Conservation (phyloP, 2,888 invertebrate genomes). For the Cephus rjabovi region DNA sequence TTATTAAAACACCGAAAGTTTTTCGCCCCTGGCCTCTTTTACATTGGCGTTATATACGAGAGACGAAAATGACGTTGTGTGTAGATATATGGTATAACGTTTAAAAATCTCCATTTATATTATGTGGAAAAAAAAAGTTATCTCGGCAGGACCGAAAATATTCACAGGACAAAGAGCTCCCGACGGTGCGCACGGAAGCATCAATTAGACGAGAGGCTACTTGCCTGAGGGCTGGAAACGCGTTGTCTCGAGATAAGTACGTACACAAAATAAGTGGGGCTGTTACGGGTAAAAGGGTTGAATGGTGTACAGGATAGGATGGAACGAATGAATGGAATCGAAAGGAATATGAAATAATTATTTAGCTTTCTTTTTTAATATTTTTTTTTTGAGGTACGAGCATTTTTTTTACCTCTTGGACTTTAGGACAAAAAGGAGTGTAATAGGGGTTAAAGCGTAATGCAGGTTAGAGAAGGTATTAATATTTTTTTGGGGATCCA, state of each 20-base stretch:
- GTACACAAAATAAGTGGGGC: constrained; percentile 32
- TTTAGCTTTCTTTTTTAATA: not conserved
- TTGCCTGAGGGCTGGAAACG: constrained; percentile 18
- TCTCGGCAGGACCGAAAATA: not conserved
- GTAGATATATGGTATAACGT: not conserved
- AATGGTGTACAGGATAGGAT: constrained; percentile 6
- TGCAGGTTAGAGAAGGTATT: not conserved
- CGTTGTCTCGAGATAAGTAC: constrained; percentile 35
- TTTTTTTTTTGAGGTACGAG: not conserved
- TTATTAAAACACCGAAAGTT: not conserved
- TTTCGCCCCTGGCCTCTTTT: not conserved
- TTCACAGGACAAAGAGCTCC: not conserved
- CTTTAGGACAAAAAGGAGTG: not conserved
- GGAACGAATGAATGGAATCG: constrained; percentile 4
- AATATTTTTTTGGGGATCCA: not conserved
- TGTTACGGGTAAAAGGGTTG: constrained; percentile 13
- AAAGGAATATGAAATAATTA: not conserved
- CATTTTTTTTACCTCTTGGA: not conserved
- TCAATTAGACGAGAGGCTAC: constrained; percentile 31
- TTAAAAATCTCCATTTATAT: not conserved
- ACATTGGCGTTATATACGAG: not conserved
- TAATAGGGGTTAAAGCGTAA: not conserved
- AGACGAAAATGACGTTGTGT: not conserved
- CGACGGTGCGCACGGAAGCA: constrained; percentile 25
- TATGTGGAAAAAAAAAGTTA: not conserved